A percentile compares a stretch with the other conserved stretches of the same genome.
Evolutionary conservation across 1,140 invertebrate genomes (phyloP).

Genomic region (Helicoverpa zea): DNA sequence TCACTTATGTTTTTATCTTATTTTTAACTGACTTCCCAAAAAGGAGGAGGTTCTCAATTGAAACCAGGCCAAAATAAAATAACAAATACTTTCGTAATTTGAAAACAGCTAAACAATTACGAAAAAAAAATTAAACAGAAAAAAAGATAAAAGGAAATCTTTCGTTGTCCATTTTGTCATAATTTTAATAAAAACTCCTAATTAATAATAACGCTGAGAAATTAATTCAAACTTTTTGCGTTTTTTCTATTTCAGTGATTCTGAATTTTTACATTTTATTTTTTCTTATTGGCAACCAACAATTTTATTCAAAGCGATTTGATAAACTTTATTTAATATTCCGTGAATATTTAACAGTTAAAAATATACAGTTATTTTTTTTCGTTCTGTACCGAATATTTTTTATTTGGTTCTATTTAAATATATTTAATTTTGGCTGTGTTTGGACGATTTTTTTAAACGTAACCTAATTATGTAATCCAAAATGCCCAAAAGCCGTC

Average conservation of each 20-base stretch:
- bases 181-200: slow-evolving; percentile 33
- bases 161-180: slow-evolving; percentile 19
- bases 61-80: not conserved
- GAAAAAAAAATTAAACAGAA: not conserved
- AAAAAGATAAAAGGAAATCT: not conserved
- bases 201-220: slow-evolving; percentile 34
- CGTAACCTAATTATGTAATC: no score
- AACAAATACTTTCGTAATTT: slow-evolving; percentile 10
- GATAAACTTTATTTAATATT: not conserved
- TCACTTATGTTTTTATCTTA: no score
- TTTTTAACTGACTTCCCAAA: no score
- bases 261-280: not conserved
- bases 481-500: no score
- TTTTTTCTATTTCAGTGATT: slow-evolving; percentile 9
- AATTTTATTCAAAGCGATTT: slow-evolving; percentile 2
- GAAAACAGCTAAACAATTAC: slow-evolving; percentile 5
- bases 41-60: not conserved
- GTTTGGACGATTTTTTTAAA: no score
- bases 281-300: not conserved
- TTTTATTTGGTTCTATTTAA: no score
- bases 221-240: slow-evolving; percentile 22
- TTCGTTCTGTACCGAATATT: no score
- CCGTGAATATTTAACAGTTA: not conserved
- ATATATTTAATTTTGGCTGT: no score
- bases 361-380: no score